Percentiles rank a stretch among this genome's conserved stretches.
phyloP scores from a whole-genome alignment of 2,797 vertebrate genomes.

The Coreius guichenoti region DNA sequence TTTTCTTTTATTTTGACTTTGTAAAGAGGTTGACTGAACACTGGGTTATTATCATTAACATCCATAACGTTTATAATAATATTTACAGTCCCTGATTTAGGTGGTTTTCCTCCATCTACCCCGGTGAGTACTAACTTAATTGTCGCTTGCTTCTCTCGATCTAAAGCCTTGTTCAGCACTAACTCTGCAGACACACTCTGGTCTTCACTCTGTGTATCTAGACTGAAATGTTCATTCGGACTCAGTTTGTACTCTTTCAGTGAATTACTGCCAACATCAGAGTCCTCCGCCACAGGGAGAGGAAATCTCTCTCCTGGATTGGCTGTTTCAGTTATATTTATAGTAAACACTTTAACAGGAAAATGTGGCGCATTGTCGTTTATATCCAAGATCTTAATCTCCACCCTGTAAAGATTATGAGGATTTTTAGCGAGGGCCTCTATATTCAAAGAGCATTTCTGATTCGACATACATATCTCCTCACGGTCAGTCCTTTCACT shows the following conservation, averaged over 20 bases:
- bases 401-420: conserved; percentile 41
- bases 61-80: conserved; percentile 56
- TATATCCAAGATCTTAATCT: conserved; percentile 54
- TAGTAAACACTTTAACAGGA: conserved; percentile 2
- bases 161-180: conserved; percentile 59
- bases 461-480: conserved; percentile 52
- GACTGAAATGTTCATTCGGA: conserved; percentile 59
- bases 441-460: conserved; percentile 58
- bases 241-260: conserved; percentile 61
- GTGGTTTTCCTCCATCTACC: conserved; percentile 58
- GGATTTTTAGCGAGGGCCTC: conserved; percentile 52
- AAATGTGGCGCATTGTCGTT: conserved; percentile 62
- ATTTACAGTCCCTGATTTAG: conserved; percentile 50
- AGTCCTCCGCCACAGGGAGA: conserved; percentile 45
- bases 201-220: conserved; percentile 56
- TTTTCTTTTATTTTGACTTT: conserved; percentile 56
- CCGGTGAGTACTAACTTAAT: conserved; percentile 48
- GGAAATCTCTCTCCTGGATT: conserved; percentile 62
- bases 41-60: conserved; percentile 59
- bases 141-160: conserved; percentile 53
- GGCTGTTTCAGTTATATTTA: conserved; percentile 67
- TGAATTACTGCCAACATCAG: conserved; percentile 54
- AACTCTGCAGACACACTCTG: conserved; percentile 53
- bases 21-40: conserved; percentile 54
- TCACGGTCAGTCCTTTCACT: conserved; percentile 66